phyloP scores from a whole-genome alignment of 2,113 vertebrate species.

The Xenopus borealis region DNA sequence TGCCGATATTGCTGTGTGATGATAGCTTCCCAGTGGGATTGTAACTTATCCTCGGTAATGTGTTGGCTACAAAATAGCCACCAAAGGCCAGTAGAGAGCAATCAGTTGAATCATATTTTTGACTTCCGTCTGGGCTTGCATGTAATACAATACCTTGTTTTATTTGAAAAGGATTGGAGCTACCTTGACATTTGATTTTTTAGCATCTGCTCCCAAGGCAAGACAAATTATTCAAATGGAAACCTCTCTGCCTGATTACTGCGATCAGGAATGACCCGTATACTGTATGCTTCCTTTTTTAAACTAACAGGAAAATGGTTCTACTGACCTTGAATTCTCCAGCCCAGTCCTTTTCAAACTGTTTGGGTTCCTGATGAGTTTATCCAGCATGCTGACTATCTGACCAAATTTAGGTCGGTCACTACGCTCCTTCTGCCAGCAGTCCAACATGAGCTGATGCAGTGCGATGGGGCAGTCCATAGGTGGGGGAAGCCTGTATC shows the following conservation, averaged over 20 bases:
- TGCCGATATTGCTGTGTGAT: not conserved
- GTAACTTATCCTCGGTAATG: slow-evolving; percentile 42
- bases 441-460: slow-evolving; percentile 97
- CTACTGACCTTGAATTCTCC: slow-evolving; percentile 78
- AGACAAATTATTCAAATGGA: not conserved
- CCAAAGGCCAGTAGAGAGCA: slow-evolving; percentile 13
- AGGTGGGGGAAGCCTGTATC: slow-evolving; percentile 90
- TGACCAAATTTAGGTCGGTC: slow-evolving; percentile 95
- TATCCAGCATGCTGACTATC: slow-evolving; percentile 99
- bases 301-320: too few relatives aligned
- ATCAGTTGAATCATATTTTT: not conserved
- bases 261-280: too few relatives aligned
- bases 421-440: slow-evolving; percentile 93
- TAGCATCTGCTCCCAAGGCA: not conserved
- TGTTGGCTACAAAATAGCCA: slow-evolving; percentile 33
- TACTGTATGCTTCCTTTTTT: too few relatives aligned
- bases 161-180: not conserved
- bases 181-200: too few relatives aligned
- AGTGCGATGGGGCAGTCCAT: slow-evolving; percentile 97
- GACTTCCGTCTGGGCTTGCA: not conserved
- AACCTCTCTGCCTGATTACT: too few relatives aligned
- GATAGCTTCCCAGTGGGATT: slow-evolving; percentile 39
- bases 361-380: slow-evolving; percentile 96
- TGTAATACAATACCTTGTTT: not conserved
- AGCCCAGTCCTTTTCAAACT: slow-evolving; percentile 92